Evolutionary conservation across 2,113 vertebrate genomes (phyloP), one percentile per base, ranked within the genome.

Genomic region (Greenwoodochromis staneri): DNA sequence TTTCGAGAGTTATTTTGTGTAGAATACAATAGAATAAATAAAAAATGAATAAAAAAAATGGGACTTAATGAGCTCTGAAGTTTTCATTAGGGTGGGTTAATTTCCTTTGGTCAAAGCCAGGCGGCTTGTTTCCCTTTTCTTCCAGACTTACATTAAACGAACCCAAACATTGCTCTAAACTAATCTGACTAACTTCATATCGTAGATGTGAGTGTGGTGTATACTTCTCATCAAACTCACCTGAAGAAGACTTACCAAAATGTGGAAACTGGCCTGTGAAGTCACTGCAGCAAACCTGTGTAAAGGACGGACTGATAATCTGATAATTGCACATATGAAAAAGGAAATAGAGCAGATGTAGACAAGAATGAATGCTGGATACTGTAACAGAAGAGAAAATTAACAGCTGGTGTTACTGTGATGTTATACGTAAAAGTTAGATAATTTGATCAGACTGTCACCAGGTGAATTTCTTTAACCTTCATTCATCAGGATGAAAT

Each of bases 61-160:
- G 1, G 40, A 27, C 40, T 47, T 29, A 4, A 76, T 29, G 71
- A 78, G 24, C 71, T 78, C 6, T 31, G 71, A 78, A 31, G 42
- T 78, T 47, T 31, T 31, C 42, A 19, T 78, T 47, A 31, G 24
- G 42, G 42, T 78, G 42, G 16, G 27, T 78, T 40, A 2, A 36
- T 36, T 45, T 73, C 36, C 0, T 49, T 12, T 49, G 42, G 42
- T 0, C 24, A 76, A 47, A 47, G 40, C 71, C 21, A 73, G 69
- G 0, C 8, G 9, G 38, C 69, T 45, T 17, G 69, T 73, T 45
- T 0, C 8, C 38, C 40, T 7, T 29, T 17, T 17, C 14, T 29
- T 47, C 71, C 42, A 49, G 0, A 11, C 42, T 78, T 49, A 0
- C 71, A 12, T 49, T 49, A 49, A 78, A 13, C 16, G 1, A 49